Percentiles rank a stretch among this genome's conserved stretches.
Conservation (phyloP, 2,888 invertebrate species). For the Pomacea canaliculata region DNA sequence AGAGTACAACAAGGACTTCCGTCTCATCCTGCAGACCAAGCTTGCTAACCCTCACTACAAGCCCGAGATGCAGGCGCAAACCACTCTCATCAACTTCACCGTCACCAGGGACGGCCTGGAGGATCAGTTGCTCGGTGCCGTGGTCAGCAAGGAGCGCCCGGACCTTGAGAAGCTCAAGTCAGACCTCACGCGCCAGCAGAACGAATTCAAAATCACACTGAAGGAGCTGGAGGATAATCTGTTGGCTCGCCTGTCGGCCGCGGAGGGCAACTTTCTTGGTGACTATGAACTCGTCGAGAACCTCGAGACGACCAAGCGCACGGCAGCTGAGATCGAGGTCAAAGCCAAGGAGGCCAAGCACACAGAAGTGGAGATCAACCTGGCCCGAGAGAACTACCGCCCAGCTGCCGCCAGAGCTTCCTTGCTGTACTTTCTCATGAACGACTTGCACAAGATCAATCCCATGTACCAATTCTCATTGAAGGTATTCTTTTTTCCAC, state of each 20-base stretch:
- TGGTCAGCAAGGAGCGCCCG: conserved; percentile 95
- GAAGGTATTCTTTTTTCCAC: conserved; percentile 75
- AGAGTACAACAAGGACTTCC: conserved; percentile 89
- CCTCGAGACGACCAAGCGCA: conserved; percentile 93
- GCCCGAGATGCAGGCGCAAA: conserved; percentile 98
- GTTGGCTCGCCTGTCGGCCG: conserved; percentile 88
- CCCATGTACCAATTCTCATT: conserved; percentile 97
- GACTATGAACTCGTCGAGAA: conserved; percentile 96
- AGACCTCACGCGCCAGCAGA: conserved; percentile 94
- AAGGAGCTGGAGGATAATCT: conserved; percentile 94
- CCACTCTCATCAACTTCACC: conserved; percentile 95
- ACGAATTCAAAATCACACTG: conserved; percentile 94
- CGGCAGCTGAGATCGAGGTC: conserved; percentile 93
- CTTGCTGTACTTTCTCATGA: conserved; percentile 92
- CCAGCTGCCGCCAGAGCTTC: conserved; percentile 94
- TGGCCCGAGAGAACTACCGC: conserved; percentile 91
- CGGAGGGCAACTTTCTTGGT: conserved; percentile 92
- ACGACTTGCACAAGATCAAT: conserved; percentile 94
- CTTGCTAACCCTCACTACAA: conserved; percentile 97
- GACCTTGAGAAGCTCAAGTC: conserved; percentile 96
- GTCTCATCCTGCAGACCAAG: conserved; percentile 92
- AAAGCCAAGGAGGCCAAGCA: conserved; percentile 92
- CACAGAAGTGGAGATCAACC: conserved; percentile 92
- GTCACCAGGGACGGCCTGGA: conserved; percentile 95
- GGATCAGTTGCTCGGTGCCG: conserved; percentile 95